phyloP scores from a whole-genome alignment of 2,113 vertebrate species.

The Serilophus lunatus region DNA sequence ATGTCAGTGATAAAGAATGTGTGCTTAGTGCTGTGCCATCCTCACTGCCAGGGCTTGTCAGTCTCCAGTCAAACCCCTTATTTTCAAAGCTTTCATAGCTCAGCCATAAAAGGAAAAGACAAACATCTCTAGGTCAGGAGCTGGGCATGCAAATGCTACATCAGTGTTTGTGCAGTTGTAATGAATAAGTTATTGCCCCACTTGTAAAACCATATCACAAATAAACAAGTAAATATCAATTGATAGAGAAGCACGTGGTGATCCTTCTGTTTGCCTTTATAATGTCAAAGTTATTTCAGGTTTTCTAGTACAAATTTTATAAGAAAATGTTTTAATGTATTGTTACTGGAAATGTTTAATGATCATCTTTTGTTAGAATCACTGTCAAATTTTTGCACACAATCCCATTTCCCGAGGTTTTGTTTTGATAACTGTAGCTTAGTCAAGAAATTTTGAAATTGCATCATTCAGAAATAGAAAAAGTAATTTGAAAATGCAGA shows the following conservation, averaged over 20 bases:
- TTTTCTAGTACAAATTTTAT: neutral
- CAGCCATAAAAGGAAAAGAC: neutral
- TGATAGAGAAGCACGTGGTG: neutral
- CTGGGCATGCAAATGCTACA: neutral
- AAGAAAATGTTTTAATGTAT: neutral
- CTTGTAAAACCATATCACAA: neutral
- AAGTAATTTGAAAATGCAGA: neutral
- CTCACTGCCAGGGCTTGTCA: neutral
- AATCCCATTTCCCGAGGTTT: neutral
- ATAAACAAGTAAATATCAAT: neutral
- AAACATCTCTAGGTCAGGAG: neutral
- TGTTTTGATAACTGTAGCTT: neutral
- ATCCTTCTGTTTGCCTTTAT: neutral
- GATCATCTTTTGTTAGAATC: neutral
- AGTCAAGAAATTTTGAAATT: neutral
- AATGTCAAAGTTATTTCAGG: neutral
- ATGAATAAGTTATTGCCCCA: neutral
- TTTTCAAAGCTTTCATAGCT: neutral
- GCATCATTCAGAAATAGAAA: neutral
- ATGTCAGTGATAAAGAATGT: conserved; percentile 66
- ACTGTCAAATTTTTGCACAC: neutral
- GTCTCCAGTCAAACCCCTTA: neutral
- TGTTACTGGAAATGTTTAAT: neutral
- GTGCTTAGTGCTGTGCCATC: neutral
- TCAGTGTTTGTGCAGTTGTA: neutral